A percentile compares a stretch with the other conserved stretches of the same genome.
These are phyloP conservation scores for Euglossa dilemma DNA, from an alignment of 1,140 invertebrate species.

Conservation along the genomic window DNA sequence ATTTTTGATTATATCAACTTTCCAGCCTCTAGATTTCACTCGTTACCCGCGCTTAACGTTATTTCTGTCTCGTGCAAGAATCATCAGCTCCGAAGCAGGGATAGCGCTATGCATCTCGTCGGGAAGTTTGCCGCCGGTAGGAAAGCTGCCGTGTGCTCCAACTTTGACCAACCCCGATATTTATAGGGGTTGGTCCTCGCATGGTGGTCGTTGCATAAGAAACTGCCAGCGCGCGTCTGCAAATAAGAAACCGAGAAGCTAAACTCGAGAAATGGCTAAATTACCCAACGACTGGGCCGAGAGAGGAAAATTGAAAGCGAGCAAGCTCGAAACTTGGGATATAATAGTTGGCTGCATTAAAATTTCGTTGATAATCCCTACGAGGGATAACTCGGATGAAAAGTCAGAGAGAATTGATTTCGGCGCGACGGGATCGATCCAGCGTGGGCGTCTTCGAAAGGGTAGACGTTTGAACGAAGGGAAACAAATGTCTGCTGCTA, in stretches of 20 bases:
- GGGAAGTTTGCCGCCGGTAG: constrained; percentile 17
- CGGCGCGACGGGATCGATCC: background rate
- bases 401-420: background rate
- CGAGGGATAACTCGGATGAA: no score
- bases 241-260: background rate
- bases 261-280: background rate
- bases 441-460: background rate
- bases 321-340: no score
- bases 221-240: background rate
- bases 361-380: no score
- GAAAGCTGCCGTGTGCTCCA: constrained; percentile 12
- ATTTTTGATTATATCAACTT: background rate
- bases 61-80: background rate
- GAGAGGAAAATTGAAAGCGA: no score
- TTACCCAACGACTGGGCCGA: no score
- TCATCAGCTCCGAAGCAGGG: background rate
- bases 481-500: constrained; percentile 45
- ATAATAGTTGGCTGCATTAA: no score
- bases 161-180: constrained; percentile 34
- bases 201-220: no score
- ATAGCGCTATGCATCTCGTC: background rate
- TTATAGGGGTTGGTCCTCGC: constrained; percentile 23
- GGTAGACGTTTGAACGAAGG: constrained; percentile 14
- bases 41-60: no score
- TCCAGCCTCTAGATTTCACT: background rate